These are phyloP conservation scores for Pogonognathellus flavescens DNA, from an alignment of 1,140 invertebrate genomes.

Conservation along the genomic window DNA sequence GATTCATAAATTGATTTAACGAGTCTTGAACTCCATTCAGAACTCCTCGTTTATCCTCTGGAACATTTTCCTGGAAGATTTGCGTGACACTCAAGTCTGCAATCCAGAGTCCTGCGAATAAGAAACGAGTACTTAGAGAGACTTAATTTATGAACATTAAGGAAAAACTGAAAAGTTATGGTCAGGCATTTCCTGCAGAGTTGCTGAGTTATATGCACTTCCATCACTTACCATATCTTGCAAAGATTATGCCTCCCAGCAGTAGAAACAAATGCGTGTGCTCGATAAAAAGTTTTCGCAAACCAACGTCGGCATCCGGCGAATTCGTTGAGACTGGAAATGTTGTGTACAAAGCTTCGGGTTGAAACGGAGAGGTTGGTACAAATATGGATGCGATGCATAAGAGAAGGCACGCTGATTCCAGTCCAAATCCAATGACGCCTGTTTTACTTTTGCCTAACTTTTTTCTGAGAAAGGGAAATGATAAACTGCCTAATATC, in stretches of 20 bases:
- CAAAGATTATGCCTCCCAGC: slow-evolving; percentile 71
- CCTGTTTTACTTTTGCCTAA: slow-evolving; percentile 71
- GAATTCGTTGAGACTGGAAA: slow-evolving; percentile 34
- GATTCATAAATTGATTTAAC: slow-evolving; percentile 73
- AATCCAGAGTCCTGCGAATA: slow-evolving; percentile 72
- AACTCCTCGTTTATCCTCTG: slow-evolving; percentile 72
- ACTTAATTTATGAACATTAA: too few species aligned
- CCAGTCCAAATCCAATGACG: slow-evolving; percentile 69
- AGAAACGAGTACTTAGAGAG: too few species aligned
- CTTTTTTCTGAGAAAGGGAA: slow-evolving; percentile 69
- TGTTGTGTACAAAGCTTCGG: slow-evolving; percentile 65
- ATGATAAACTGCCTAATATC: slow-evolving; percentile 71
- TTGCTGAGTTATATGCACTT: background rate
- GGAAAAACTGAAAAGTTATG: too few species aligned
- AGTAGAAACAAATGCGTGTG: slow-evolving; percentile 70
- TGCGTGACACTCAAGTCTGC: slow-evolving; percentile 76
- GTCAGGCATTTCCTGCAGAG: background rate
- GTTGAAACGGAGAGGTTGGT: slow-evolving; percentile 74
- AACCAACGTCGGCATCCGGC: slow-evolving; percentile 1
- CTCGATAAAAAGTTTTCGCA: slow-evolving; percentile 55
- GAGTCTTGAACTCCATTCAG: slow-evolving; percentile 75
- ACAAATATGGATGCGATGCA: slow-evolving; percentile 74
- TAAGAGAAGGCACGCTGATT: slow-evolving; percentile 70
- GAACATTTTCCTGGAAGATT: slow-evolving; percentile 74
- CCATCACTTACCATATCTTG: slow-evolving; percentile 70